A percentile compares a stretch with the other conserved stretches of the same genome.
These are phyloP conservation scores for Drosophila simulans DNA, from an alignment of 1,140 invertebrate species.

Conservation along the genomic window DNA sequence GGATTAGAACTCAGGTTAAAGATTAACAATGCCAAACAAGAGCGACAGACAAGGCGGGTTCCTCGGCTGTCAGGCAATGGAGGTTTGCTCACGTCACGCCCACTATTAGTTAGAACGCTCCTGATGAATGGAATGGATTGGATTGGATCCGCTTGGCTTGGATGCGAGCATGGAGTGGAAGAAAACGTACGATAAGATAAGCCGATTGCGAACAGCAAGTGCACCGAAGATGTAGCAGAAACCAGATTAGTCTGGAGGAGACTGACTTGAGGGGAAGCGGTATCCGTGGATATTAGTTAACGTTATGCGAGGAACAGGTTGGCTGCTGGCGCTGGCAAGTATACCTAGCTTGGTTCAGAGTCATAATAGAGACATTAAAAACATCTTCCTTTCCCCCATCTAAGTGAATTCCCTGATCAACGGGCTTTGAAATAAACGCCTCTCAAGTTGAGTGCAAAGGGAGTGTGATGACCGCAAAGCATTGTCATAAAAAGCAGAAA, in stretches of 20 bases:
- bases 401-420: background rate
- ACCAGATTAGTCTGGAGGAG: background rate
- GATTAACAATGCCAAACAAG: constrained; percentile 62
- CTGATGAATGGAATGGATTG: constrained; percentile 13
- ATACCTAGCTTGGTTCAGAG: too few relatives aligned
- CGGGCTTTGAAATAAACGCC: background rate
- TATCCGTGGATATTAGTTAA: background rate
- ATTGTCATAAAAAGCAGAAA: constrained; percentile 20
- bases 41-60: constrained; percentile 22
- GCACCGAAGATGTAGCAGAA: background rate
- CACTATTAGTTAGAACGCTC: constrained; percentile 25
- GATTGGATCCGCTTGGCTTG: constrained; percentile 5
- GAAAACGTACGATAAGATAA: constrained; percentile 46
- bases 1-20: constrained; percentile 78
- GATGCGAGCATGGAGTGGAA: constrained; percentile 15
- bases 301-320: background rate
- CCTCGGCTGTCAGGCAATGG: constrained; percentile 32
- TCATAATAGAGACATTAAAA: too few relatives aligned
- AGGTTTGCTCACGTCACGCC: constrained; percentile 40
- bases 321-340: too few relatives aligned
- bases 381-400: background rate
- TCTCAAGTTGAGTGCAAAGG: background rate
- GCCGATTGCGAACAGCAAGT: constrained; percentile 42
- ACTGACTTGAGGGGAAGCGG: background rate
- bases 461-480: constrained; percentile 8